Evolutionary conservation across 1,140 invertebrate species (phyloP).

Genomic region (Tenebrio molitor): DNA sequence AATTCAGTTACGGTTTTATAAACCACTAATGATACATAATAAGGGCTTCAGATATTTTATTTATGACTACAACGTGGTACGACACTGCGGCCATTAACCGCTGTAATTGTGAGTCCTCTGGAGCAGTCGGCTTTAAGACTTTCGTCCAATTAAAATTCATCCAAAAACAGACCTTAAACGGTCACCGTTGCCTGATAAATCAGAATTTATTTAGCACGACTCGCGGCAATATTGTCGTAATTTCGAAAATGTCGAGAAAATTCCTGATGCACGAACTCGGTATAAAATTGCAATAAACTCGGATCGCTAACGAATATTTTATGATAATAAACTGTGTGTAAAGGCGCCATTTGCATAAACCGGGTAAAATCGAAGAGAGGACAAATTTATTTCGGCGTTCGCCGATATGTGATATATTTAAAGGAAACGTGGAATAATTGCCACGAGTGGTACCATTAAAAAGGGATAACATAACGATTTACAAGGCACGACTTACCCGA

Average conservation of each 20-base stretch:
- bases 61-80: slow-evolving; percentile 31
- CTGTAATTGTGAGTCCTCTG: neutral
- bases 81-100: slow-evolving; percentile 12
- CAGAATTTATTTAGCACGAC: slow-evolving; percentile 26
- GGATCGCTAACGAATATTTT: slow-evolving; percentile 38
- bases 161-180: neutral
- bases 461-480: slow-evolving; percentile 25
- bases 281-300: slow-evolving; percentile 45
- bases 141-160: slow-evolving; percentile 15
- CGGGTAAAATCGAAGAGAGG: slow-evolving; percentile 12
- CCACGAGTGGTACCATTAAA: slow-evolving; percentile 6
- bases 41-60: slow-evolving; percentile 36
- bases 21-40: slow-evolving; percentile 39
- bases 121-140: neutral
- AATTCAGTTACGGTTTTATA: slow-evolving; percentile 36
- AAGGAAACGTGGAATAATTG: slow-evolving; percentile 17
- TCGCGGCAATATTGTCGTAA: slow-evolving; percentile 1
- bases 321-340: slow-evolving; percentile 38
- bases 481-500: slow-evolving; percentile 15
- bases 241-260: slow-evolving; percentile 42
- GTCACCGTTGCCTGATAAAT: neutral
- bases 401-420: slow-evolving; percentile 21
- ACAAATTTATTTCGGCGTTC: slow-evolving; percentile 1
- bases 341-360: slow-evolving; percentile 14
- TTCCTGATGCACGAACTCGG: slow-evolving; percentile 40